Conservation (phyloP, 2,113 vertebrate genomes). For the Notarius quadriscutis region DNA sequence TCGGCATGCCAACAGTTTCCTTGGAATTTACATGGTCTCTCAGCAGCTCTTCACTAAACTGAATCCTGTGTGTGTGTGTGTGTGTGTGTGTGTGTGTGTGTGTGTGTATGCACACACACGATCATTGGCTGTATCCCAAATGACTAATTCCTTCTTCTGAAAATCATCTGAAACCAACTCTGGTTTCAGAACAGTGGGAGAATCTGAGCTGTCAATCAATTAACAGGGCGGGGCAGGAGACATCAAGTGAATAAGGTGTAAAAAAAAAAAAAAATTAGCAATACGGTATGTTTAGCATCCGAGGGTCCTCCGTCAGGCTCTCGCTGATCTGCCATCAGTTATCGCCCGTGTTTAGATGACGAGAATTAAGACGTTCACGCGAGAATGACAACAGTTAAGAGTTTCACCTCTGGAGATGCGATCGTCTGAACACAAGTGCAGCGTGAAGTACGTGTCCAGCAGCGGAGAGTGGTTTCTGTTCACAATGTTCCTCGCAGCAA, state of each 20-base stretch:
- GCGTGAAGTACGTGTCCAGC: constrained; percentile 94
- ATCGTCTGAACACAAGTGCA: constrained; percentile 83
- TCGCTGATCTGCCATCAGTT: neutral
- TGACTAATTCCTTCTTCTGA: neutral
- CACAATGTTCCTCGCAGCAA: constrained; percentile 92
- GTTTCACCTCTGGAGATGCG: constrained; percentile 78
- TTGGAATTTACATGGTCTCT: neutral
- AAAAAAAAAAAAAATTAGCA: too few species aligned
- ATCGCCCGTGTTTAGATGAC: neutral
- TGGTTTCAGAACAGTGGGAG: neutral
- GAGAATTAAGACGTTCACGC: too few species aligned
- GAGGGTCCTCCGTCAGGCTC: neutral
- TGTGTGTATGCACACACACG: neutral
- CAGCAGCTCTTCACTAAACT: neutral
- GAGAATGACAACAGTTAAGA: neutral
- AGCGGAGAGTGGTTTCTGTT: constrained; percentile 90
- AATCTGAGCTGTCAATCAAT: neutral
- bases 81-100: neutral
- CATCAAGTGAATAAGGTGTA: neutral
- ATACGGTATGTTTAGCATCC: neutral
- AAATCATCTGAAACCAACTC: neutral
- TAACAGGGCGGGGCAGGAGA: neutral
- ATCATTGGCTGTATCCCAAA: neutral
- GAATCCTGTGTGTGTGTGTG: neutral
- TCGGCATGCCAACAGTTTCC: neutral